These are phyloP conservation scores for Wasmannia auropunctata DNA, from an alignment of 1,140 invertebrate species.

Conservation along the genomic window DNA sequence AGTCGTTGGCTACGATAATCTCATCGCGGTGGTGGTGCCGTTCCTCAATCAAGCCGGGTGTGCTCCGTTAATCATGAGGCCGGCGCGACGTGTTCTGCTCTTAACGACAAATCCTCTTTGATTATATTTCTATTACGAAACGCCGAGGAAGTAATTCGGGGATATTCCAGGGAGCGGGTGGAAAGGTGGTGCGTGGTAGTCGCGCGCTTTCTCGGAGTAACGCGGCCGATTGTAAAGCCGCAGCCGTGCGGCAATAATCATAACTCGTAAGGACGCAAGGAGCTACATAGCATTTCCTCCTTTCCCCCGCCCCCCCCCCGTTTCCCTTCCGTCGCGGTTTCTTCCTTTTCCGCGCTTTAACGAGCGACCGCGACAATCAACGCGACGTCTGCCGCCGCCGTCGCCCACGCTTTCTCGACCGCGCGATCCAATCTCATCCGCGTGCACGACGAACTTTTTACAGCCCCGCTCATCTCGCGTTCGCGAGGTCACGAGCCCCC, in stretches of 20 bases:
- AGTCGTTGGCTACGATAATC: slow-evolving; percentile 67
- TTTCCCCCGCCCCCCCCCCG: background rate
- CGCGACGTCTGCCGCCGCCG: slow-evolving; percentile 44
- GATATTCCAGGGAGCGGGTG: background rate
- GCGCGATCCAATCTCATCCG: slow-evolving; percentile 64
- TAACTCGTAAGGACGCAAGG: slow-evolving; percentile 68
- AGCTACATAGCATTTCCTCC: background rate
- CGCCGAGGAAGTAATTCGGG: background rate
- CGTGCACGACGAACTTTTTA: slow-evolving; percentile 60
- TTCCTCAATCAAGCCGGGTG: background rate
- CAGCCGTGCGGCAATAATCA: slow-evolving; percentile 60
- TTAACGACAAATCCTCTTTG: slow-evolving; percentile 16
- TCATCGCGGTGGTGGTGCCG: slow-evolving; percentile 50
- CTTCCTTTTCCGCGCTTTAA: slow-evolving; percentile 44
- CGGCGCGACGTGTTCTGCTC: background rate
- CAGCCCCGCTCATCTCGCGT: background rate
- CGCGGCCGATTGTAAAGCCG: slow-evolving; percentile 44
- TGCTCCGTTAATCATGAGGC: slow-evolving; percentile 16
- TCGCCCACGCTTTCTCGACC: background rate
- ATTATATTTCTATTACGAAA: slow-evolving; percentile 28
- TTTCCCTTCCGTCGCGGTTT: background rate
- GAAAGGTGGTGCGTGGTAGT: background rate
- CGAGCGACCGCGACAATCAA: slow-evolving; percentile 61
- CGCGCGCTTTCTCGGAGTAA: slow-evolving; percentile 15
- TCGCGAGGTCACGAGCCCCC: slow-evolving; percentile 57